Evolutionary conservation across 2,797 vertebrate genomes (phyloP).

Genomic region (Pteropus rufus): DNA sequence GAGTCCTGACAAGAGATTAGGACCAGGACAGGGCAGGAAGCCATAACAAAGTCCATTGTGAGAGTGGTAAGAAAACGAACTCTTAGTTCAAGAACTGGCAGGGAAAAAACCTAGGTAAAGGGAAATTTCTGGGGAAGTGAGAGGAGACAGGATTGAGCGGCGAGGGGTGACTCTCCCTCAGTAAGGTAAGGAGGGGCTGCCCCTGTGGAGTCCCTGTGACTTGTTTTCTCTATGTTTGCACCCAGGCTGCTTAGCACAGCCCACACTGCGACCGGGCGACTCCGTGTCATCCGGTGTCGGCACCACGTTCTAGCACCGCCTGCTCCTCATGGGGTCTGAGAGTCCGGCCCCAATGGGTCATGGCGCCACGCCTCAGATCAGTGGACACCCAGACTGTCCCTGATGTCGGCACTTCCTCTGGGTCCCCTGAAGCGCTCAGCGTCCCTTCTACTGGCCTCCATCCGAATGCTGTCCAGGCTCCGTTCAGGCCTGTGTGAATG

Average conservation of each 20-base stretch:
- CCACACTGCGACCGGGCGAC: background rate
- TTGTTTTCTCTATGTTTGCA: background rate
- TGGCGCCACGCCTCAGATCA: background rate
- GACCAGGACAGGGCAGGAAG: background rate
- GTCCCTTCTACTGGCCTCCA: background rate
- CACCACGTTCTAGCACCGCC: background rate
- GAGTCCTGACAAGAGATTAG: slow-evolving; percentile 23
- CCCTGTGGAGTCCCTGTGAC: no score
- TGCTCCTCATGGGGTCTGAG: background rate
- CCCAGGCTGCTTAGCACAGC: background rate
- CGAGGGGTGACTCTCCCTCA: background rate
- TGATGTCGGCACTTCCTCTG: background rate
- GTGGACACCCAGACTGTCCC: background rate
- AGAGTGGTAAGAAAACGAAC: background rate
- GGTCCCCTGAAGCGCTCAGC: background rate
- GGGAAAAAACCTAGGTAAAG: background rate
- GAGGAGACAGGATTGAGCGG: background rate
- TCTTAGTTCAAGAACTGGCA: background rate
- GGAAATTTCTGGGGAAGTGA: background rate
- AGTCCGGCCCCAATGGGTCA: background rate
- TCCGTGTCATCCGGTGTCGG: background rate
- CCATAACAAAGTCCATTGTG: background rate
- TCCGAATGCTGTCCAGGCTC: background rate
- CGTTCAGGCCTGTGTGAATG: background rate
- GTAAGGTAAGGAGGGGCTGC: background rate